A percentile compares a stretch with the other conserved stretches of the same genome.
These are phyloP conservation scores for Sus cebifrons DNA, from an alignment of 2,797 vertebrate species.

Conservation along the genomic window DNA sequence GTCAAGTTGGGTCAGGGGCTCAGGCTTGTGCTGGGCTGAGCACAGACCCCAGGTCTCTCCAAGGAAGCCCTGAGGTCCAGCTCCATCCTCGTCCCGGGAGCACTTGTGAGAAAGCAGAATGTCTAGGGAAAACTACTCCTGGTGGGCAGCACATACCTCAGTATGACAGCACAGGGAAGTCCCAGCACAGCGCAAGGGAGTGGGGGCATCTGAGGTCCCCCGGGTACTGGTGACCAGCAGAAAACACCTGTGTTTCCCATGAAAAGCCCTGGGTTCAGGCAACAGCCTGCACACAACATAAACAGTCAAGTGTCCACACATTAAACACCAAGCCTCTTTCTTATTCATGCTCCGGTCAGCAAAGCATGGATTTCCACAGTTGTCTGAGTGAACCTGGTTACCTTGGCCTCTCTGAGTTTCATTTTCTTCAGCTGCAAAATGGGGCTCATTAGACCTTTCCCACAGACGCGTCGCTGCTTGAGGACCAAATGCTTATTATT, in stretches of 20 bases:
- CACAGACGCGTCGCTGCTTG: not conserved
- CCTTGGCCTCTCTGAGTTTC: not conserved
- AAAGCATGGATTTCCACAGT: not conserved
- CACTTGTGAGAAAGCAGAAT: not conserved
- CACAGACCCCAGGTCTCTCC: not conserved
- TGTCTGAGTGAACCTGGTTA: not conserved
- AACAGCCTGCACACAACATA: not conserved
- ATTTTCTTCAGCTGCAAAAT: not conserved
- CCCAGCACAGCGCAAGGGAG: too few relatives aligned
- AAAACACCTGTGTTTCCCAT: not conserved
- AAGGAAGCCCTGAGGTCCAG: not conserved
- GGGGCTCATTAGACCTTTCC: not conserved
- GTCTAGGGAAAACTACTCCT: not conserved
- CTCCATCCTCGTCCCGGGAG: not conserved
- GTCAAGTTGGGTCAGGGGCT: fast-evolving
- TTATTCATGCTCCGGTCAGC: not conserved
- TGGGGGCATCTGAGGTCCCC: not conserved
- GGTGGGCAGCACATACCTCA: not conserved
- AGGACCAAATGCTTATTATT: too few relatives aligned
- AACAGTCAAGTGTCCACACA: not conserved
- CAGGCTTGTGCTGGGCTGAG: not conserved
- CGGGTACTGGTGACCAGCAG: not conserved
- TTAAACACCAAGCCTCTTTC: not conserved
- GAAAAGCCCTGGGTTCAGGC: not conserved
- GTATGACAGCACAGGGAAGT: too few relatives aligned